A percentile compares a stretch with the other conserved stretches of the same genome.
Conservation (phyloP, 1,140 invertebrate genomes). For the Tetraneura akinire region DNA sequence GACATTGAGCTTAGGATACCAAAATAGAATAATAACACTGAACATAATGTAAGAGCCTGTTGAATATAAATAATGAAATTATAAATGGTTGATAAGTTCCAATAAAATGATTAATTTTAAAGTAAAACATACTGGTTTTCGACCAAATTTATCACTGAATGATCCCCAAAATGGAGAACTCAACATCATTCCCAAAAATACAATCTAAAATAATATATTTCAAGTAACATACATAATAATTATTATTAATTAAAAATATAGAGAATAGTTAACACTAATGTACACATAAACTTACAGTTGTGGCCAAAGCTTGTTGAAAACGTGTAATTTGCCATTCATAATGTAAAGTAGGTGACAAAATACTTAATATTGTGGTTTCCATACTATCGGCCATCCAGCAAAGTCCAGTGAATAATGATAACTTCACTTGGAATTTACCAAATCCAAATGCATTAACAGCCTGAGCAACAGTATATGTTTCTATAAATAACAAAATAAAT, state of each 20-base stretch:
- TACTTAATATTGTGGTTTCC: conserved; percentile 97
- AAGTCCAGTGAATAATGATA: conserved; percentile 81
- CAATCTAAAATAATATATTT: conserved; percentile 79
- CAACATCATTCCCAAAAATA: conserved; percentile 96
- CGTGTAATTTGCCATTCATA: conserved; percentile 91
- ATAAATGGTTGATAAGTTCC: not conserved
- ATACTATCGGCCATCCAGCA: conserved; percentile 98
- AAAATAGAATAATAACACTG: conserved; percentile 87
- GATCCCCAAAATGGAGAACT: conserved; percentile 95
- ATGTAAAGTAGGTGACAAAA: conserved; percentile 87
- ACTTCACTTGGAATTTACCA: conserved; percentile 92
- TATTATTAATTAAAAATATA: conserved; percentile 1
- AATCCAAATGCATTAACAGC: conserved; percentile 95
- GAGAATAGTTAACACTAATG: not conserved
- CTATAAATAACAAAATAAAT: conserved; percentile 60
- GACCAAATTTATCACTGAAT: conserved; percentile 90
- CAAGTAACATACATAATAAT: conserved; percentile 52
- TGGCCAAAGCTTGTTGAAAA: conserved; percentile 75
- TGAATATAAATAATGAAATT: conserved; percentile 56
- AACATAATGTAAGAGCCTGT: conserved; percentile 82
- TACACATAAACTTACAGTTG: conserved; percentile 66
- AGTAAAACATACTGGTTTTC: conserved; percentile 77
- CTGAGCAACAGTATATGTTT: conserved; percentile 92
- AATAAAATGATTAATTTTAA: conserved; percentile 16
- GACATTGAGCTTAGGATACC: conserved; percentile 87